These are phyloP conservation scores for Cylloceria caligata DNA, from an alignment of 2,888 invertebrate species.

Conservation along the genomic window DNA sequence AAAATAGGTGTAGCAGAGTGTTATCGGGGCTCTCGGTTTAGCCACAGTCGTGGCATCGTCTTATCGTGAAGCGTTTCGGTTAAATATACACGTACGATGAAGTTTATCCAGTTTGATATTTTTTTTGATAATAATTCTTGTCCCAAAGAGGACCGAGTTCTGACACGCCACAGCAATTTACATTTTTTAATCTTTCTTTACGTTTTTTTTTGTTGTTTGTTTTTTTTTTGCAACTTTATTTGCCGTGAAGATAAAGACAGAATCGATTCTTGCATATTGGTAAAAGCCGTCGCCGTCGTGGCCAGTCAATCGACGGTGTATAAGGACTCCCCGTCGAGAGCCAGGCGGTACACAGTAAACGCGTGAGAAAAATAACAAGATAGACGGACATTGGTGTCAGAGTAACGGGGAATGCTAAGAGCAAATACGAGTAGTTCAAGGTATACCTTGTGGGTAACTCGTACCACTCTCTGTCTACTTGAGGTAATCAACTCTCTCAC, in stretches of 20 bases:
- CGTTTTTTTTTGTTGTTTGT: background rate
- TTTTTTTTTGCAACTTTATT: slow-evolving; percentile 1
- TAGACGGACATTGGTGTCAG: slow-evolving; percentile 20
- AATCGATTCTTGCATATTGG: slow-evolving; percentile 13
- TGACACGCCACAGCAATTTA: slow-evolving; percentile 2
- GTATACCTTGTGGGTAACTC: slow-evolving; percentile 29
- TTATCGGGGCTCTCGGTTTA: background rate
- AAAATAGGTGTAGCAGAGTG: background rate
- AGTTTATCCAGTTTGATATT: slow-evolving; percentile 28
- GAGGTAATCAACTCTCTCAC: slow-evolving; percentile 10
- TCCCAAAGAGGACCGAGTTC: background rate
- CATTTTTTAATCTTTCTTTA: slow-evolving; percentile 16
- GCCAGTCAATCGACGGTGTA: background rate
- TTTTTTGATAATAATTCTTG: slow-evolving; percentile 19
- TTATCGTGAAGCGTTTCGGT: slow-evolving; percentile 25
- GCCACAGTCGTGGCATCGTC: slow-evolving; percentile 1
- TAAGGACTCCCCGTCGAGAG: slow-evolving; percentile 6
- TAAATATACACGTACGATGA: slow-evolving; percentile 16
- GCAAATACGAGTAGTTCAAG: slow-evolving; percentile 53
- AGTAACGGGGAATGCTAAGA: slow-evolving; percentile 52
- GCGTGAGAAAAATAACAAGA: slow-evolving; percentile 8
- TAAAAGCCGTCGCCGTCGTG: background rate
- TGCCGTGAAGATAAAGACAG: slow-evolving; percentile 7
- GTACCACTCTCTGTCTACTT: slow-evolving; percentile 25
- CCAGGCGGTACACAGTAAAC: background rate